Conservation (phyloP, 1,140 invertebrate genomes). For the Laupala kohalensis region DNA sequence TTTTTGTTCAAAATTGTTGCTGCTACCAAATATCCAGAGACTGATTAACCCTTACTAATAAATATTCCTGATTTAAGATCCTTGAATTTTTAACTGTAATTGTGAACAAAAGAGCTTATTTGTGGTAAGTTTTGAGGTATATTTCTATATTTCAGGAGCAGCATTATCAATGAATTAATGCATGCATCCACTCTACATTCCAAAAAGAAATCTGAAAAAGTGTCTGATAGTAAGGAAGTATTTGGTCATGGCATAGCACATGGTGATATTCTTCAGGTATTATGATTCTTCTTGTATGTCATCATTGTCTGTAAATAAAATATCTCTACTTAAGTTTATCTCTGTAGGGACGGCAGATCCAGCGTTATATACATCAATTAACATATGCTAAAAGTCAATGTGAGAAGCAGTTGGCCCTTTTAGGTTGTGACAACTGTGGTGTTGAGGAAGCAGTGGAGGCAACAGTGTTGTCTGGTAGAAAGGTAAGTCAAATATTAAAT, state of each 20-base stretch:
- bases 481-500: conserved; percentile 1
- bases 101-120: background rate
- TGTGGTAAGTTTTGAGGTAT: background rate
- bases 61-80: no score
- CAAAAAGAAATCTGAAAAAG: background rate
- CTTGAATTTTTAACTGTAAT: no score
- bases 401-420: conserved; percentile 31
- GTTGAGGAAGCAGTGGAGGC: conserved; percentile 21
- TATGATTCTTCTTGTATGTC: background rate
- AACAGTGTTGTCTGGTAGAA: background rate
- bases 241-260: background rate
- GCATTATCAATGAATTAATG: conserved; percentile 84
- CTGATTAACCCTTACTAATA: no score
- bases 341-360: conserved; percentile 48
- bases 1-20: no score
- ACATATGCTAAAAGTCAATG: conserved; percentile 50
- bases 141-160: conserved; percentile 41
- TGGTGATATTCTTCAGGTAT: conserved; percentile 4
- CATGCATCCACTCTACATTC: conserved; percentile 52
- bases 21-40: no score
- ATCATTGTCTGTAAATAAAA: background rate
- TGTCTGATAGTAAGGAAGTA: background rate
- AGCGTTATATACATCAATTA: conserved; percentile 66
- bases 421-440: conserved; percentile 25
- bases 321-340: background rate